Evolutionary conservation across 1,140 invertebrate genomes (phyloP), one percentile per base, ranked within the genome.

Genomic region (Psix sp.): DNA sequence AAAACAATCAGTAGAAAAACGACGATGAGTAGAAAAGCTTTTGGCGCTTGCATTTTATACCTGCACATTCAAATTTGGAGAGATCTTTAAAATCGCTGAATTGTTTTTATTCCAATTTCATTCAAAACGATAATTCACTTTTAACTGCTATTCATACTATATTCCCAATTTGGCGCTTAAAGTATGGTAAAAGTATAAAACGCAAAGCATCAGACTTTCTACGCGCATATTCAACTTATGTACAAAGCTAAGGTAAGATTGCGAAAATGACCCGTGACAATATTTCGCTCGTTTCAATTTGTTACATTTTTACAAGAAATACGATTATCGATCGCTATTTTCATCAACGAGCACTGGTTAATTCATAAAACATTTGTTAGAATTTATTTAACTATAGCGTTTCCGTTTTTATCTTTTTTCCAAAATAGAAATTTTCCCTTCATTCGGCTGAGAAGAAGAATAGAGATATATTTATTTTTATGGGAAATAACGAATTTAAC

Each of bases 241-340:
- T 75, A 70, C 65, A 75, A 68, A 75, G 73, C 73, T 70, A 54
- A 74, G 60, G 48, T 60, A 65, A 74, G 10, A 13, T 54, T 38
- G 49, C 48, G 43, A 76, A 60, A 59, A 57, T 70, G 59, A 70
- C 43, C 51, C 49, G 31, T 70, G 48, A 72, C 66, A 71, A 67
- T 63, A 60, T 67, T 65, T 56, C 56, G 62, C 56, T 71, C 60
- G 48, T 46, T n/a, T 31, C 26, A 62, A 67, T 76, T 72, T 76
- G 56, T 67, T 76, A 76, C 74, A 72, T 72, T 76, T 76, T 72
- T 72, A 76, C 74, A 72, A 76, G 56, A 72, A 72, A 65, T 75
- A 75, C 67, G 67, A 76, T 76, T 76, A 76, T 72, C 67, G 40
- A 59, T 72, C 74, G 67, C 67, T 76, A 63, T 67, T 60, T 73